Percentiles rank a stretch among this genome's conserved stretches.
These are phyloP conservation scores for Diadumene lineata DNA, from an alignment of 92 coral and sea anemone species.

Conservation along the genomic window DNA sequence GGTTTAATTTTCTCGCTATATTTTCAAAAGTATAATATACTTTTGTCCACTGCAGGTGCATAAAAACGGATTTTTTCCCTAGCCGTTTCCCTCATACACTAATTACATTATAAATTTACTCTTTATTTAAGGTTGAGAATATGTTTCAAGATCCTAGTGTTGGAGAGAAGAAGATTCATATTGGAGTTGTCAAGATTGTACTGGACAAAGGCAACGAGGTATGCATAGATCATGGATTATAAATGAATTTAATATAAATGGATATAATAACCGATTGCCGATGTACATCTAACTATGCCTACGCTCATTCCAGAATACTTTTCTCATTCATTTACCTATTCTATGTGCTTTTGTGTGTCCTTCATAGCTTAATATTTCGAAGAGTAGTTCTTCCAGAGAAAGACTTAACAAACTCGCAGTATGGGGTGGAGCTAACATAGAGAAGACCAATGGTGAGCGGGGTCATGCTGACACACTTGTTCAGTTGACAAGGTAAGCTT, in stretches of 20 bases:
- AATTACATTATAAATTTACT: background rate
- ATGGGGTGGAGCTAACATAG: slow-evolving; percentile 60
- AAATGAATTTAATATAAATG: no score
- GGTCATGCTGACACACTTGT: slow-evolving; percentile 71
- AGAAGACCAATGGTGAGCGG: slow-evolving; percentile 45
- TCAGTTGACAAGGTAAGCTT: slow-evolving; percentile 67
- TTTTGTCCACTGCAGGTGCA: no score
- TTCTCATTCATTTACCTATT: background rate
- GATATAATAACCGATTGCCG: no score
- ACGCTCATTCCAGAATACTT: no score
- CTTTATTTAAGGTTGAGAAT: slow-evolving; percentile 46
- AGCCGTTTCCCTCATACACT: background rate
- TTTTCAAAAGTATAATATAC: no score
- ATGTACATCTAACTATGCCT: no score
- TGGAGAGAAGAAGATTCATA: slow-evolving; percentile 63
- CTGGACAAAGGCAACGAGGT: slow-evolving; percentile 66
- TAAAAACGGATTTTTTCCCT: no score
- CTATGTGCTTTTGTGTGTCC: no score
- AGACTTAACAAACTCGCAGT: slow-evolving; percentile 38
- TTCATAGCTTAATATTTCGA: slow-evolving; percentile 61
- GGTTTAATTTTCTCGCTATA: no score
- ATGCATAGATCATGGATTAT: background rate
- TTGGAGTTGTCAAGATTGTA: slow-evolving; percentile 61
- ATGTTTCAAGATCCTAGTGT: slow-evolving; percentile 78
- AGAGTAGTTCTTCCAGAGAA: slow-evolving; percentile 15